These are phyloP conservation scores for Aphrophora alni DNA, from an alignment of 2,888 invertebrate species.

Conservation along the genomic window DNA sequence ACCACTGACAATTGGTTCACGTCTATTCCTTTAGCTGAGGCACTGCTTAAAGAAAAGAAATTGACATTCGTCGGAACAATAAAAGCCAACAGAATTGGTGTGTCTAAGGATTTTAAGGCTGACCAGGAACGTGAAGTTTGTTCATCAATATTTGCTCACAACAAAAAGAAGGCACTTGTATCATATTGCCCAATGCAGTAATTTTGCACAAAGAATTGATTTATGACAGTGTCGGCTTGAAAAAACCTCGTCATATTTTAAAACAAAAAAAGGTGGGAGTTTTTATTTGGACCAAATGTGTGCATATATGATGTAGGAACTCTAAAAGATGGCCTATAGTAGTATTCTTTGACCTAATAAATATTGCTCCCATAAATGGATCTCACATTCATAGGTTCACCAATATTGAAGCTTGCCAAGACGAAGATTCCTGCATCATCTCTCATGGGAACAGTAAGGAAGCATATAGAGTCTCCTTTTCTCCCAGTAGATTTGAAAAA, in stretches of 20 bases:
- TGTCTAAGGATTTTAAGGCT: constrained; percentile 51
- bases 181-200: constrained; percentile 49
- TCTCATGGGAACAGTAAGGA: constrained; percentile 9
- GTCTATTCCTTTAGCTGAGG: constrained; percentile 43
- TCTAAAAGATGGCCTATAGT: constrained; percentile 50
- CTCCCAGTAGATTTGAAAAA: too few relatives aligned
- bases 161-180: constrained; percentile 49
- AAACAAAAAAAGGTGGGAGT: constrained; percentile 51
- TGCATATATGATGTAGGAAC: constrained; percentile 46
- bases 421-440: neutral
- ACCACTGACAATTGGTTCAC: constrained; percentile 43
- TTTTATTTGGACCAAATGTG: constrained; percentile 51
- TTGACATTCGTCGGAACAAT: constrained; percentile 39
- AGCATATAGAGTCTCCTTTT: too few relatives aligned
- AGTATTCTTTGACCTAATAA: constrained; percentile 49
- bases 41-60: constrained; percentile 39
- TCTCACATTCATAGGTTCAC: neutral
- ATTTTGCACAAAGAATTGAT: constrained; percentile 50
- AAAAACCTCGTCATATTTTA: constrained; percentile 51
- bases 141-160: constrained; percentile 51
- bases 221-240: constrained; percentile 43
- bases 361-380: constrained; percentile 51
- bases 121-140: constrained; percentile 43
- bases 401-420: neutral
- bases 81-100: constrained; percentile 48